Evolutionary conservation across 2,113 vertebrate species (phyloP).

Genomic region (Podocnemis expansa): DNA sequence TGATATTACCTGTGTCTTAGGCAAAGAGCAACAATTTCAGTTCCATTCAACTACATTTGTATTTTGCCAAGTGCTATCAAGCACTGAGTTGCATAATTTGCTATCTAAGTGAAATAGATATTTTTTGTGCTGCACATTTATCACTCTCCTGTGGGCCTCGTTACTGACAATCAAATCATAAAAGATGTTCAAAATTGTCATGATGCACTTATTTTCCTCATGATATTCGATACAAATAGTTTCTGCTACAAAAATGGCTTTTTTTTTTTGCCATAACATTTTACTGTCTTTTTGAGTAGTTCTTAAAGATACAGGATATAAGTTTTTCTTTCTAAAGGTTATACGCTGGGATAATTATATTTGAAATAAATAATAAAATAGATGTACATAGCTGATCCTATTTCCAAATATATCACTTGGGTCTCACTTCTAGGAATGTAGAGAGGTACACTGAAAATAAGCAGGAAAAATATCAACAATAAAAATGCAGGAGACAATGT

Average conservation of each 20-base stretch:
- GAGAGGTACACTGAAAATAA: constrained; percentile 14
- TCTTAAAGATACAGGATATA: constrained; percentile 72
- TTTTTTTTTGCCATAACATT: constrained; percentile 61
- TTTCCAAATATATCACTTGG: constrained; percentile 62
- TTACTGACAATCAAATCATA: constrained; percentile 86
- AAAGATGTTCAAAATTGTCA: constrained; percentile 84
- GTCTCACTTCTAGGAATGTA: constrained; percentile 50
- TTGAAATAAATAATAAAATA: neutral
- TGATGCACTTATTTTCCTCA: constrained; percentile 82
- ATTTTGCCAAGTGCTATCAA: constrained; percentile 91
- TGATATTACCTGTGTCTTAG: constrained; percentile 92
- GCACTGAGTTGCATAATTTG: constrained; percentile 87
- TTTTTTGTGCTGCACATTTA: constrained; percentile 85
- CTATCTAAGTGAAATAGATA: constrained; percentile 87
- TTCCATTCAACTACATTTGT: constrained; percentile 94
- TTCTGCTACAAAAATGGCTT: constrained; percentile 75
- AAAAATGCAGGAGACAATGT: constrained; percentile 39
- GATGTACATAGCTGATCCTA: constrained; percentile 44
- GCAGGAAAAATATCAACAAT: constrained; percentile 37
- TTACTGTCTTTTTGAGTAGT: constrained; percentile 54
- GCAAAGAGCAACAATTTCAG: constrained; percentile 93
- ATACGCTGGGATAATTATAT: neutral
- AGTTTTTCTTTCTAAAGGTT: constrained; percentile 32
- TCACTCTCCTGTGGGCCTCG: constrained; percentile 83
- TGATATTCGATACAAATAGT: constrained; percentile 83